phyloP scores from a whole-genome alignment of 2,113 vertebrate genomes.

The Periophthalmodon schlosseri region DNA sequence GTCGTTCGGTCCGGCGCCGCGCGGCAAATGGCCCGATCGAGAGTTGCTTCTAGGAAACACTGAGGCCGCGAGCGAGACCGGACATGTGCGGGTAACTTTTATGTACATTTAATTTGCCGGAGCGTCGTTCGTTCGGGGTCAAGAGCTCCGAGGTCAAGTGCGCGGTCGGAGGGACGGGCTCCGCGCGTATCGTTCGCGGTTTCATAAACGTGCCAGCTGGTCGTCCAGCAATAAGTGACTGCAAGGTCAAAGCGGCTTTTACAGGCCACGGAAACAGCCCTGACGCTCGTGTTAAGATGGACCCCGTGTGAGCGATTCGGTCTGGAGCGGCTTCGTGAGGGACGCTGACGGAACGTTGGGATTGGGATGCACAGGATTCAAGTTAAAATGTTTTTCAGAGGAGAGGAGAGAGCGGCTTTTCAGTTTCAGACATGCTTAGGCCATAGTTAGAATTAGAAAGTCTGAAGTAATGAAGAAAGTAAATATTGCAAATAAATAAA shows the following conservation, averaged over 20 bases:
- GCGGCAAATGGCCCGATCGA: constrained; percentile 38
- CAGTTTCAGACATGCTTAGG: not conserved
- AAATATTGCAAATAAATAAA: not conserved
- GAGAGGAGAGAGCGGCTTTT: not conserved
- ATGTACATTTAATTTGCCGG: constrained; percentile 24
- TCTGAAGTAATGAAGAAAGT: not conserved
- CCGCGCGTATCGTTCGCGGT: constrained; percentile 8
- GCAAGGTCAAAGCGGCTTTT: constrained; percentile 1
- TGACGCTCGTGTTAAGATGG: not conserved
- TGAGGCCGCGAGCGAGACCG: not conserved
- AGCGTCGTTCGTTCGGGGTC: constrained; percentile 6
- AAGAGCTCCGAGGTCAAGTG: constrained; percentile 25
- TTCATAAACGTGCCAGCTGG: constrained; percentile 7
- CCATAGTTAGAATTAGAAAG: not conserved
- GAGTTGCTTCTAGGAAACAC: constrained; percentile 25
- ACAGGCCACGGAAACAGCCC: not conserved
- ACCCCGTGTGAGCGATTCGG: not conserved
- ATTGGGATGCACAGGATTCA: not conserved
- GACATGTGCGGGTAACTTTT: not conserved
- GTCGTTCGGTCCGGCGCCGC: constrained; percentile 48
- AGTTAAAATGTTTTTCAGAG: not conserved
- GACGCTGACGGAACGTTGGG: not conserved
- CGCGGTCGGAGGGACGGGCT: not conserved
- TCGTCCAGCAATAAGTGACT: not conserved
- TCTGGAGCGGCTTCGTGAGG: not conserved